Evolutionary conservation across 2,888 invertebrate genomes (phyloP).

Genomic region (Meliscaeva auricollis): DNA sequence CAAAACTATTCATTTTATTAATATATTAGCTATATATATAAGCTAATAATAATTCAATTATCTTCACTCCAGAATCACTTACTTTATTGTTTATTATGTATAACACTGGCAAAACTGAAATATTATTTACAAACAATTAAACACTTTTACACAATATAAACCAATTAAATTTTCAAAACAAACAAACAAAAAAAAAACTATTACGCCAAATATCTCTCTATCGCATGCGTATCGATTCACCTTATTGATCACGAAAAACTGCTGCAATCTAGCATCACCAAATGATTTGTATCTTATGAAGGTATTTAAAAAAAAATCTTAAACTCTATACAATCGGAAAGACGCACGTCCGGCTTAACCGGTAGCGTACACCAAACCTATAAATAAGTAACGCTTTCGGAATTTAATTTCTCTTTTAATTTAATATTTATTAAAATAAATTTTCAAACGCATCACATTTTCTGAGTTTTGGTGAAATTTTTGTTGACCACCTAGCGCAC

Average conservation of each 20-base stretch:
- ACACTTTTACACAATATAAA: conserved; percentile 3
- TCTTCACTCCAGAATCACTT: conserved; percentile 1
- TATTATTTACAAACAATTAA: not conserved
- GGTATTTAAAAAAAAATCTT: not conserved
- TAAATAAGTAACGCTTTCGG: conserved; percentile 13
- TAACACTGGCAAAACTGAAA: not conserved
- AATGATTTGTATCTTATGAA: conserved; percentile 5
- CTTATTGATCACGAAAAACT: conserved; percentile 47
- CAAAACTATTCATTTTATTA: no score
- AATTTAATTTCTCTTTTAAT: conserved; percentile 55
- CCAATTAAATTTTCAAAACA: not conserved
- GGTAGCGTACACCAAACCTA: not conserved
- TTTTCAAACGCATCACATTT: conserved; percentile 52
- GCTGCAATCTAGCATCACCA: conserved; percentile 16
- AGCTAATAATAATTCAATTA: no score
- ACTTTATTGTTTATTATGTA: not conserved
- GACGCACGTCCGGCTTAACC: conserved; percentile 53
- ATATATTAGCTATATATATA: no score
- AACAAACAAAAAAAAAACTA: not conserved
- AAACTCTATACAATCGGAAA: not conserved
- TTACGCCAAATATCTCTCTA: not conserved
- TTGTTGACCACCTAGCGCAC: conserved; percentile 5
- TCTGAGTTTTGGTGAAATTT: conserved; percentile 68
- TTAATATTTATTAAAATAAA: conserved; percentile 39
- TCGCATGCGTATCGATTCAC: conserved; percentile 11